Percentiles rank a stretch among this genome's conserved stretches.
phyloP scores from a whole-genome alignment of 2,113 vertebrate species.

The Pseudois nayaur region DNA sequence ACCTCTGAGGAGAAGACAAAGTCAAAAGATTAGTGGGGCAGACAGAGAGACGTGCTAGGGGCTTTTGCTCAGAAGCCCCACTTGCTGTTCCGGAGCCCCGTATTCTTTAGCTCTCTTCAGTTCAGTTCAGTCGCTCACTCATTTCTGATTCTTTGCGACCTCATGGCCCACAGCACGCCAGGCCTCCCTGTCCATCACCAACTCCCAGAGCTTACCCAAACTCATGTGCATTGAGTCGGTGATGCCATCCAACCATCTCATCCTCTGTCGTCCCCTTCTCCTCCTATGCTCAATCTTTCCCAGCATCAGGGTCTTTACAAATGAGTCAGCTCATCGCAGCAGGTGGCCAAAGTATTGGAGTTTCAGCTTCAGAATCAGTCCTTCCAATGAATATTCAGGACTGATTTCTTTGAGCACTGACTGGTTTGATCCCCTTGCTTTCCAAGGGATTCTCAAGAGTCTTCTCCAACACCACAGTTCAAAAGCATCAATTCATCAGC shows the following conservation, averaged over 20 bases:
- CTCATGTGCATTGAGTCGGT: not conserved
- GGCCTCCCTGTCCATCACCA: not conserved
- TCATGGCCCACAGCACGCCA: accelerated
- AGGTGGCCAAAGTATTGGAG: not conserved
- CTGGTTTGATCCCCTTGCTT: not conserved
- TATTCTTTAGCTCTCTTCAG: not conserved
- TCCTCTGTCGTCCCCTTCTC: not conserved
- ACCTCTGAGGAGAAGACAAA: not conserved
- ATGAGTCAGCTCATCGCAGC: not conserved
- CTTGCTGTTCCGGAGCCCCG: not conserved
- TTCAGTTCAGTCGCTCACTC: not conserved
- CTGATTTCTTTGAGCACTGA: not conserved
- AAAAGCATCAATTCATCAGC: not conserved
- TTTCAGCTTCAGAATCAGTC: not conserved
- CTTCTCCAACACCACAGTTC: not conserved
- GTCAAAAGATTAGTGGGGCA: accelerated
- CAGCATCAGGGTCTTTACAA: not conserved
- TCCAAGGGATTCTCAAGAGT: not conserved
- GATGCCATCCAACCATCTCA: not conserved
- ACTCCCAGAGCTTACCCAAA: not conserved
- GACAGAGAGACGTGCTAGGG: not conserved
- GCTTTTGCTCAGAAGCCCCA: not conserved
- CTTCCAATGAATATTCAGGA: not conserved
- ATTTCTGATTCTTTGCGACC: accelerated
- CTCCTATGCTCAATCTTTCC: not conserved